A percentile compares a stretch with the other conserved stretches of the same genome.
Conservation (phyloP, 2,113 vertebrate species). For the Hucho hucho region DNA sequence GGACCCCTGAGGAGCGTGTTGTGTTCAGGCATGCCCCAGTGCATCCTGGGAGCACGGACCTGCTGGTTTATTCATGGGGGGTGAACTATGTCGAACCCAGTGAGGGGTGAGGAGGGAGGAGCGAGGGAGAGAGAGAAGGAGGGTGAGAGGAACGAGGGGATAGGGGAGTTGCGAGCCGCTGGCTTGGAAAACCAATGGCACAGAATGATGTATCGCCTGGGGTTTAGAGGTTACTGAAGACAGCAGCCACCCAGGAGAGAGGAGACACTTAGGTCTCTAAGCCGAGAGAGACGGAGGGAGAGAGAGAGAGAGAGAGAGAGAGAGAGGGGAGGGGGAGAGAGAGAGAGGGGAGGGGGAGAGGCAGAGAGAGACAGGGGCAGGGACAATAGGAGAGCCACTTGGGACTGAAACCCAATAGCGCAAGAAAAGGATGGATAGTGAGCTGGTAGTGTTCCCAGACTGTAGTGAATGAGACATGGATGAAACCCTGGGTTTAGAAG, state of each 20-base stretch:
- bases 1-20: neutral
- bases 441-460: neutral
- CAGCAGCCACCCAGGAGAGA: neutral
- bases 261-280: neutral
- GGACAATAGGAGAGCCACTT: neutral
- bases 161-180: too few relatives aligned
- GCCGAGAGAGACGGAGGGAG: neutral
- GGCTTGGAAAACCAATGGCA: neutral
- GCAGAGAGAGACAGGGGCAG: constrained; percentile 1
- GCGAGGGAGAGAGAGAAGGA: neutral
- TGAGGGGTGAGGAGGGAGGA: neutral
- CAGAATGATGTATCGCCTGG: constrained; percentile 16
- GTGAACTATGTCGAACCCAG: constrained; percentile 34
- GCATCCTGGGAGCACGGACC: constrained; percentile 19
- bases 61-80: constrained; percentile 62
- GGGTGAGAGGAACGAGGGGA: neutral
- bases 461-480: neutral
- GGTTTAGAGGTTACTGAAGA: neutral
- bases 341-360: constrained; percentile 19
- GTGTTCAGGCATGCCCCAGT: constrained; percentile 31
- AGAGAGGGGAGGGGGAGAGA: neutral
- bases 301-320: neutral
- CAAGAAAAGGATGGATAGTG: neutral
- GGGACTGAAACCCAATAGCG: neutral
- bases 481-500: neutral